Percentiles rank a stretch among this genome's conserved stretches.
Conservation (phyloP, 2,797 vertebrate species). For the Tangara arthus region DNA sequence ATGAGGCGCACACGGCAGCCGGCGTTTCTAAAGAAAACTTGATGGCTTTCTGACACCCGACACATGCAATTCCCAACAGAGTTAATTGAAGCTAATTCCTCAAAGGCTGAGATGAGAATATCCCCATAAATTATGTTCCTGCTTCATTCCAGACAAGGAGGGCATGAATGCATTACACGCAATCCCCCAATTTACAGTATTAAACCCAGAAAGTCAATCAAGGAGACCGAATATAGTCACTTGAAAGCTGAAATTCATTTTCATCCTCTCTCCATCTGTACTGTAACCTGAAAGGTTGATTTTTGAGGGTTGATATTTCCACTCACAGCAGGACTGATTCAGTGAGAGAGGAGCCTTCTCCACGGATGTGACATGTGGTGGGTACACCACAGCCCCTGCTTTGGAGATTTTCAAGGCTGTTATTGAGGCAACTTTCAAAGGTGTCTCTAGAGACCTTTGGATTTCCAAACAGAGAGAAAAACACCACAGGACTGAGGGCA, state of each 20-base stretch:
- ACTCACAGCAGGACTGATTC: background rate
- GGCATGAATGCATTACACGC: slow-evolving; percentile 9
- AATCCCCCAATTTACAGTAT: slow-evolving; percentile 7
- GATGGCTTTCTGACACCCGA: slow-evolving; percentile 45
- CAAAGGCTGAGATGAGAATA: slow-evolving; percentile 63
- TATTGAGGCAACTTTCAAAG: background rate
- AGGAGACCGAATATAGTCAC: background rate
- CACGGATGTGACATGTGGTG: background rate
- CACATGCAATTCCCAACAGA: slow-evolving; percentile 52
- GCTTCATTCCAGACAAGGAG: slow-evolving; percentile 41
- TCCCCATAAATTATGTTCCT: slow-evolving; percentile 55
- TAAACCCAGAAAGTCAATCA: slow-evolving; percentile 55
- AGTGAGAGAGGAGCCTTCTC: background rate
- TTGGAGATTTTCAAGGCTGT: background rate
- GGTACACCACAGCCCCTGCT: background rate
- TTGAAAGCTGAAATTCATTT: slow-evolving; percentile 43
- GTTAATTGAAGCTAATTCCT: slow-evolving; percentile 65
- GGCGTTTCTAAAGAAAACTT: slow-evolving; percentile 31
- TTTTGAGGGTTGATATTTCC: background rate
- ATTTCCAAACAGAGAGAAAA: background rate
- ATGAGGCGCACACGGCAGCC: background rate
- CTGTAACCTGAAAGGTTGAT: slow-evolving; percentile 2
- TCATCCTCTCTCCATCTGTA: background rate
- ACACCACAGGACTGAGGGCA: background rate
- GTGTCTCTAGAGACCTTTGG: background rate